Conservation (phyloP, 2,888 invertebrate species). For the Pristionchus entomophagus region DNA sequence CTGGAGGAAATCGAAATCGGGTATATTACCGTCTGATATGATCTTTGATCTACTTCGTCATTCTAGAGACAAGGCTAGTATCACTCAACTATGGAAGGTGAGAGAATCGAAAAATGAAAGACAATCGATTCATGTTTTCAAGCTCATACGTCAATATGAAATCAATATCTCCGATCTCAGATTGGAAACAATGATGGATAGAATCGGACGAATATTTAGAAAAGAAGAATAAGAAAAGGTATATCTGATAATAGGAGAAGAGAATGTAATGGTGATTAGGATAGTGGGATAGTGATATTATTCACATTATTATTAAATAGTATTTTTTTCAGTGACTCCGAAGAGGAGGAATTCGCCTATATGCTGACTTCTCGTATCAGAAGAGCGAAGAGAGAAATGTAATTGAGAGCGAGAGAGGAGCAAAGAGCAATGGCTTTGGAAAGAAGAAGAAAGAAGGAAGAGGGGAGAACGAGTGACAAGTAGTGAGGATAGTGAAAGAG, state of each 20-base stretch:
- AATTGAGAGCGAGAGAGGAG: slow-evolving; percentile 21
- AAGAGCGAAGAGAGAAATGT: slow-evolving; percentile 12
- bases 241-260: too few relatives aligned
- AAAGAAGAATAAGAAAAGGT: too few relatives aligned
- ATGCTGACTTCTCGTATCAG: not conserved
- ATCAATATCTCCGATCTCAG: slow-evolving; percentile 55
- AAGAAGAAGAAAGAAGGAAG: slow-evolving; percentile 27
- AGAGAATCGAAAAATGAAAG: not conserved
- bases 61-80: slow-evolving; percentile 1
- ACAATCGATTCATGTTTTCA: not conserved
- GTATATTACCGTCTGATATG: slow-evolving; percentile 30
- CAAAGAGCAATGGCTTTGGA: not conserved
- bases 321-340: slow-evolving; percentile 32
- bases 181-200: slow-evolving; percentile 59
- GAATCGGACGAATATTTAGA: too few relatives aligned
- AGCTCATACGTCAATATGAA: slow-evolving; percentile 9
- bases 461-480: not conserved
- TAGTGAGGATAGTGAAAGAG: slow-evolving; percentile 34
- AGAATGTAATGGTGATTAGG: too few relatives aligned
- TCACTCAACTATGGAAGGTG: slow-evolving; percentile 14
- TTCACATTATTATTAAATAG: too few relatives aligned
- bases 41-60: slow-evolving; percentile 35
- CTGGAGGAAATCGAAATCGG: slow-evolving; percentile 15
- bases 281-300: too few relatives aligned
- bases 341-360: slow-evolving; percentile 29